phyloP scores from a whole-genome alignment of 2,888 invertebrate genomes.

The Dynastes maya region DNA sequence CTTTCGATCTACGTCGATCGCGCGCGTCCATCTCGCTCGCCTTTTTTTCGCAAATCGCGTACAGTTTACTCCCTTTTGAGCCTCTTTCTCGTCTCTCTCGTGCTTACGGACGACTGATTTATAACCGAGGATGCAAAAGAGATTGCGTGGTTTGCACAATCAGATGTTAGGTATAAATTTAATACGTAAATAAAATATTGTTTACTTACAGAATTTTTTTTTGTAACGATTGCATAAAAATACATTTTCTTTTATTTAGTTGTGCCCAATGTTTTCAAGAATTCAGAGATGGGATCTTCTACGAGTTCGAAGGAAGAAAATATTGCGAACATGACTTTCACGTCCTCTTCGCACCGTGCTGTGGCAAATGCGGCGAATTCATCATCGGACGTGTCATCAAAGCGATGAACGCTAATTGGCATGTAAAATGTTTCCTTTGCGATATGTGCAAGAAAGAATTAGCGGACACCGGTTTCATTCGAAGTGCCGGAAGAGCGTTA shows the following conservation, averaged over 20 bases:
- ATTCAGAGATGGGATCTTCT: conserved; percentile 97
- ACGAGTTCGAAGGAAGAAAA: conserved; percentile 98
- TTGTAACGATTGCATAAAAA: too few species aligned
- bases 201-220: too few species aligned
- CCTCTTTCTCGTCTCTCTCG: too few species aligned
- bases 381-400: conserved; percentile 99
- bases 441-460: conserved; percentile 93
- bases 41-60: too few species aligned
- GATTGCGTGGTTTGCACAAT: too few species aligned
- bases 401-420: conserved; percentile 99
- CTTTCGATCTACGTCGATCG: too few species aligned
- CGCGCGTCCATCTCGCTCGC: too few species aligned
- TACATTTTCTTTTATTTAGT: conserved; percentile 70
- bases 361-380: conserved; percentile 88
- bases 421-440: conserved; percentile 97
- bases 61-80: too few species aligned
- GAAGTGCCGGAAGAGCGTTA: conserved; percentile 88
- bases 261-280: conserved; percentile 99
- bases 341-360: conserved; percentile 89
- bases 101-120: too few species aligned
- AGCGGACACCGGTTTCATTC: conserved; percentile 98
- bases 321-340: conserved; percentile 99
- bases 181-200: too few species aligned
- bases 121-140: too few species aligned
- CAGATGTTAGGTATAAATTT: too few species aligned